Evolutionary conservation across 2,113 vertebrate species (phyloP).

Genomic region (Chaetops frenatus): DNA sequence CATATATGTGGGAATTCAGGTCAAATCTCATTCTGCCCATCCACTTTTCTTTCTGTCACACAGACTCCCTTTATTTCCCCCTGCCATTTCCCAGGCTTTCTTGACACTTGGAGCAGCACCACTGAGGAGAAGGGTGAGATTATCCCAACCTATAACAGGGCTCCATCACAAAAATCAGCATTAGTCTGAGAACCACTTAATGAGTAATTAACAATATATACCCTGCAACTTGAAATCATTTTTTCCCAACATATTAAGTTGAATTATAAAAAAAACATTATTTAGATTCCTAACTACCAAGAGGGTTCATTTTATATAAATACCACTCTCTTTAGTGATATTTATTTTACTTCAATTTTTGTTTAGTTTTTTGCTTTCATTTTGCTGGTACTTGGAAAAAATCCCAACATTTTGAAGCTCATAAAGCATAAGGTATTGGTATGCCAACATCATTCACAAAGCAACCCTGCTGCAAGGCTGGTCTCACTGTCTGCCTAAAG

Average conservation of each 20-base stretch:
- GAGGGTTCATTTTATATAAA: neutral
- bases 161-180: neutral
- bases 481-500: neutral
- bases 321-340: neutral
- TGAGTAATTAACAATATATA: neutral
- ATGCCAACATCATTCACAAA: neutral
- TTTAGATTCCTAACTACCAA: neutral
- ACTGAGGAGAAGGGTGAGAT: neutral
- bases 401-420: neutral
- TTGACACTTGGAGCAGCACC: neutral
- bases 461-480: neutral
- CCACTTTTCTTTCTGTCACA: neutral
- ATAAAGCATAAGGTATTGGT: neutral
- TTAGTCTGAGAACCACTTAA: neutral
- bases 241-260: neutral
- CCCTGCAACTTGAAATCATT: neutral
- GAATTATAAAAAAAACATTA: neutral
- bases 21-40: neutral
- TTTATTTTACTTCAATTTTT: neutral
- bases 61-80: neutral
- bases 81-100: neutral
- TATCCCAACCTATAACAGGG: neutral
- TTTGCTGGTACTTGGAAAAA: neutral
- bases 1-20: neutral
- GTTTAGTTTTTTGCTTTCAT: neutral